Conservation (phyloP, 2,113 vertebrate species). For the Nesogale talazaci region DNA sequence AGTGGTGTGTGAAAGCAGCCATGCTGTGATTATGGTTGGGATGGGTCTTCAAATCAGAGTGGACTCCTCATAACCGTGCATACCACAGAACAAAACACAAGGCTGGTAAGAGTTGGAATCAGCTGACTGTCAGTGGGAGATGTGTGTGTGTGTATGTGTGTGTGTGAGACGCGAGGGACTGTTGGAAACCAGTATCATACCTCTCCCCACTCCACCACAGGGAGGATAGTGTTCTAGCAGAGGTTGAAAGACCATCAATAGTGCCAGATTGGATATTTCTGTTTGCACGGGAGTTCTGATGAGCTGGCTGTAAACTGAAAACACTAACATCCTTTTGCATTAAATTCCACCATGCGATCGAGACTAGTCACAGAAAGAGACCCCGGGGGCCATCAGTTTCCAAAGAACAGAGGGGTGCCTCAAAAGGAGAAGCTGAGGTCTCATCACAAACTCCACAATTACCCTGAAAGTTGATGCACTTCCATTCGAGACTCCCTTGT, state of each 20-base stretch:
- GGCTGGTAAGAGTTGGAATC: no score
- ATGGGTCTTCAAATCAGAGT: no score
- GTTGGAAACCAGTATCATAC: not conserved
- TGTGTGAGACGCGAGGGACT: not conserved
- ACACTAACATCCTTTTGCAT: not conserved
- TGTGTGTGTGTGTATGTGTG: no score
- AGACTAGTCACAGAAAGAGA: not conserved
- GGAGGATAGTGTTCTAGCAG: not conserved
- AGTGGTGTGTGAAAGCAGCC: not conserved
- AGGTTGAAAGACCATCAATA: not conserved
- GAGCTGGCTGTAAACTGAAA: not conserved
- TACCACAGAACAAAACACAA: no score
- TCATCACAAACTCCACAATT: not conserved
- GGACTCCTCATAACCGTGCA: no score
- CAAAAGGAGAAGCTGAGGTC: not conserved
- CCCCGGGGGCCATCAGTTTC: not conserved
- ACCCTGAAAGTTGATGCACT: not conserved
- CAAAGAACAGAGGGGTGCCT: not conserved
- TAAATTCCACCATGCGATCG: not conserved
- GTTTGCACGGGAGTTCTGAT: not conserved
- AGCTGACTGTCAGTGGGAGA: no score
- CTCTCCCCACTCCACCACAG: not conserved
- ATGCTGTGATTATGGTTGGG: no score
- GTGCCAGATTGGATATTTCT: not conserved
- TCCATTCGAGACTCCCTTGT: not conserved